phyloP scores from a whole-genome alignment of 2,797 vertebrate genomes.

The Hydrocynus forskahlii region DNA sequence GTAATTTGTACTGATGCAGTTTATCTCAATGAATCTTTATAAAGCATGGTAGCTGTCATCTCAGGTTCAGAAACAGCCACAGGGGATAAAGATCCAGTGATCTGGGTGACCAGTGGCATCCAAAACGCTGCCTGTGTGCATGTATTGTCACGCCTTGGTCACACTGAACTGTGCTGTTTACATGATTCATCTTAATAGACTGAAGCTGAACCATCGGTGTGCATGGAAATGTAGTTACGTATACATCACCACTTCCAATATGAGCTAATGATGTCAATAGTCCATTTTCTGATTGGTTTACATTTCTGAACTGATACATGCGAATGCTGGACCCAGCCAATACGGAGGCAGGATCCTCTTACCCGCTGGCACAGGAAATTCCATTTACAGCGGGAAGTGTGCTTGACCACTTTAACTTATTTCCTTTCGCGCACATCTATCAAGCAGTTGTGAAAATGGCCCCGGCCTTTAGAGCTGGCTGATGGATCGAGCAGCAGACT shows the following conservation, averaged over 20 bases:
- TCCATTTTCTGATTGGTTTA: conserved; percentile 41
- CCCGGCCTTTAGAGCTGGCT: conserved; percentile 11
- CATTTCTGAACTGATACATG: conserved; percentile 20
- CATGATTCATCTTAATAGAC: too few relatives aligned
- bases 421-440: conserved; percentile 44
- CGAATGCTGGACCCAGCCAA: neutral
- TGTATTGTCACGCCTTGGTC: too few relatives aligned
- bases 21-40: too few relatives aligned
- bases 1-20: too few relatives aligned
- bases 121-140: too few relatives aligned
- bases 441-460: conserved; percentile 28
- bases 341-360: conserved; percentile 29
- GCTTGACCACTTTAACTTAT: conserved; percentile 47
- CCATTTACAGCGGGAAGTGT: conserved; percentile 49
- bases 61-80: too few relatives aligned
- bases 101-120: too few relatives aligned
- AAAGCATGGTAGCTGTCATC: too few relatives aligned
- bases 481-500: conserved; percentile 42
- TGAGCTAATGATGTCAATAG: conserved; percentile 40
- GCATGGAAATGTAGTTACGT: neutral
- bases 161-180: too few relatives aligned
- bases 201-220: too few relatives aligned
- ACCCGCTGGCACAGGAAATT: conserved; percentile 35
- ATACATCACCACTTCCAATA: conserved; percentile 27
- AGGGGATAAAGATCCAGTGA: too few relatives aligned